Evolutionary conservation across 37 sponge, comb jelly and placozoan species (phyloP).

Genomic region (Crambe crambe): DNA sequence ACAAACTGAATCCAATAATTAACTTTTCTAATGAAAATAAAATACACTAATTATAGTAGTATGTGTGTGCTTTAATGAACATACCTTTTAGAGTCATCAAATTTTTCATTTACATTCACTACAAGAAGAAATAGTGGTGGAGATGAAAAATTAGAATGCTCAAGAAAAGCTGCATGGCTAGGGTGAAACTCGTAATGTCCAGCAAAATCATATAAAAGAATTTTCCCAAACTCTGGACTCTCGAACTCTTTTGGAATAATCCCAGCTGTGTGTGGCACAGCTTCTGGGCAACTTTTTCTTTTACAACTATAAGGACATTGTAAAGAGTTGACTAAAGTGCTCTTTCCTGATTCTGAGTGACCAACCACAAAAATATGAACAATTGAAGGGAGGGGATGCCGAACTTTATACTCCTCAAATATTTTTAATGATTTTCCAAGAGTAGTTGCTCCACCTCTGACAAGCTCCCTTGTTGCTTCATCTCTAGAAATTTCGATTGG

Average conservation of each 20-base stretch:
- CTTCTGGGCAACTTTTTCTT: neutral
- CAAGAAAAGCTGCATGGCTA: constrained; percentile 50
- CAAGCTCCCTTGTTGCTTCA: constrained; percentile 27
- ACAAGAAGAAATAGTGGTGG: constrained; percentile 53
- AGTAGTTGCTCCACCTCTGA: constrained; percentile 39
- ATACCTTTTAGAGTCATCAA: constrained; percentile 23
- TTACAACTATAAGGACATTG: neutral
- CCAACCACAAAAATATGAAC: constrained; percentile 44
- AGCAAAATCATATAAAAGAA: constrained; percentile 62
- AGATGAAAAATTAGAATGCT: constrained; percentile 25
- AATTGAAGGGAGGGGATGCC: constrained; percentile 18
- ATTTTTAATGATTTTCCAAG: neutral
- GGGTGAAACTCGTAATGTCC: constrained; percentile 58
- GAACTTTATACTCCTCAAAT: neutral
- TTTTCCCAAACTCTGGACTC: constrained; percentile 43
- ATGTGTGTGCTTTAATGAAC: neutral
- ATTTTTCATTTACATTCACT: constrained; percentile 26
- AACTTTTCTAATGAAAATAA: constrained; percentile 1
- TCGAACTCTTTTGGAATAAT: constrained; percentile 40
- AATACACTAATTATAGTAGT: neutral
- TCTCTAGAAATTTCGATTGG: constrained; percentile 28
- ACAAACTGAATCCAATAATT: constrained; percentile 50
- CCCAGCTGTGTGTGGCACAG: constrained; percentile 32
- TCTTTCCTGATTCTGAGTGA: constrained; percentile 51
- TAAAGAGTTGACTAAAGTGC: constrained; percentile 48